phyloP scores from a whole-genome alignment of 2,113 vertebrate genomes.

The Sphaerodactylus townsendi region DNA sequence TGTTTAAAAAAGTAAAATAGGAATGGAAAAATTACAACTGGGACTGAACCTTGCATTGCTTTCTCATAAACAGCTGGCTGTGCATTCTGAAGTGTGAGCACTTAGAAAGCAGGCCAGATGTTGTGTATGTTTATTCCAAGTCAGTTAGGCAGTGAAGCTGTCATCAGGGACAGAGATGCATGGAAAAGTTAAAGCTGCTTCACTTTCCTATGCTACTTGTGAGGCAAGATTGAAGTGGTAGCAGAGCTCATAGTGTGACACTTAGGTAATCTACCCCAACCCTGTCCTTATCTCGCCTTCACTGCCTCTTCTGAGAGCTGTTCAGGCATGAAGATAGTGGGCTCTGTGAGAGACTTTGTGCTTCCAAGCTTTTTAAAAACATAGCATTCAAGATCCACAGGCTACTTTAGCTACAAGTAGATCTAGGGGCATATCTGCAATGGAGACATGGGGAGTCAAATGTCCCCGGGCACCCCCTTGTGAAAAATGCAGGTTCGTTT shows the following conservation, averaged over 20 bases:
- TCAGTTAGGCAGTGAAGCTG: conserved; percentile 31
- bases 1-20: conserved; percentile 55
- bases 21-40: conserved; percentile 55
- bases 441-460: too few species aligned
- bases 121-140: conserved; percentile 37
- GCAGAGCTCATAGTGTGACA: neutral
- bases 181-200: conserved; percentile 25
- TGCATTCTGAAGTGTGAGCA: conserved; percentile 45
- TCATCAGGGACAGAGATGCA: conserved; percentile 7
- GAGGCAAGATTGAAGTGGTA: neutral
- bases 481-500: too few species aligned
- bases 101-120: conserved; percentile 55
- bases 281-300: neutral
- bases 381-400: too few species aligned
- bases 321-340: too few species aligned
- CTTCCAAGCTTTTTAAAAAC: too few species aligned
- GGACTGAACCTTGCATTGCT: conserved; percentile 58
- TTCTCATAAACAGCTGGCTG: conserved; percentile 41
- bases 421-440: too few species aligned
- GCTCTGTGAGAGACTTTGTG: too few species aligned
- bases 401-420: too few species aligned
- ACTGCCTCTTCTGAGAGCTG: too few species aligned
- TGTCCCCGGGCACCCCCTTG: too few species aligned
- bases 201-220: neutral
- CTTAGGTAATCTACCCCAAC: neutral